These are phyloP conservation scores for Volucella zonaria DNA, from an alignment of 2,888 invertebrate genomes.

Conservation along the genomic window DNA sequence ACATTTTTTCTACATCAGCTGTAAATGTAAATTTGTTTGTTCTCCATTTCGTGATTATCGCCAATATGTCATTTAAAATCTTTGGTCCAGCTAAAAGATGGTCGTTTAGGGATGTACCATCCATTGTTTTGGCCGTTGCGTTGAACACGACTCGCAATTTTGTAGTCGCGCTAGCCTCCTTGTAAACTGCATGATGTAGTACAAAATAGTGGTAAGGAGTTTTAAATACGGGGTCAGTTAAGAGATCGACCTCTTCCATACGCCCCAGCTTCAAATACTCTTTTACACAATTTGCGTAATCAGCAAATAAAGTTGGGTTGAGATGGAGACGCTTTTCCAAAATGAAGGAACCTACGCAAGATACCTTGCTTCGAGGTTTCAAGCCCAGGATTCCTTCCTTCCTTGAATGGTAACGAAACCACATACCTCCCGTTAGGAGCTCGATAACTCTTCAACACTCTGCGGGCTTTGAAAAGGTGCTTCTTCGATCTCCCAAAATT, in stretches of 20 bases:
- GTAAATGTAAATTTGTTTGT: background rate
- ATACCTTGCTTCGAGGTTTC: background rate
- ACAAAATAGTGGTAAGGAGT: background rate
- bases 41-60: background rate
- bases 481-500: constrained; percentile 4
- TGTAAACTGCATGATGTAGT: no score
- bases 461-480: background rate
- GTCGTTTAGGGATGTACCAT: background rate
- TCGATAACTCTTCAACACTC: background rate
- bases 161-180: no score
- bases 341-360: background rate
- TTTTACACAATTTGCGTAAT: background rate
- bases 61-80: background rate
- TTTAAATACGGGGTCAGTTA: background rate
- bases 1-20: background rate
- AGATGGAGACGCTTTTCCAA: background rate
- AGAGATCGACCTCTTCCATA: no score
- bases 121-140: background rate
- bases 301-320: background rate
- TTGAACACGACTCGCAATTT: no score
- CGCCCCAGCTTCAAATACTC: background rate
- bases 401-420: background rate
- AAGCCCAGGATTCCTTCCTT: no score
- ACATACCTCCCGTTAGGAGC: background rate
- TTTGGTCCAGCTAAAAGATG: background rate